Percentiles rank a stretch among this genome's conserved stretches.
phyloP scores from a whole-genome alignment of 1,140 invertebrate genomes.

The Globodera rostochiensis region DNA sequence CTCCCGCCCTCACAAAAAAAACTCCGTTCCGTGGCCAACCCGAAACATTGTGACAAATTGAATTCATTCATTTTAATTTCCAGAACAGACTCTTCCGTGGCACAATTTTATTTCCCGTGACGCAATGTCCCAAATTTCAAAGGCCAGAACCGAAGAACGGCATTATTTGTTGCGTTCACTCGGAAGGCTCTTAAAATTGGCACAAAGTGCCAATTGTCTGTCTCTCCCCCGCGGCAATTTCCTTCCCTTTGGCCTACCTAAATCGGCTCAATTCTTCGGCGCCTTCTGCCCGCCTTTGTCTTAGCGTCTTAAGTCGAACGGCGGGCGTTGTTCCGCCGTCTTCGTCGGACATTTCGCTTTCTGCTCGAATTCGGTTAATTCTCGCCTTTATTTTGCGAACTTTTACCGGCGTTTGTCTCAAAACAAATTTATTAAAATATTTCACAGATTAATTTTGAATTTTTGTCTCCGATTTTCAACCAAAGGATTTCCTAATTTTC shows the following conservation, averaged over 20 bases:
- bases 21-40: neutral
- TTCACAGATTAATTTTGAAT: too few relatives aligned
- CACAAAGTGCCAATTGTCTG: neutral
- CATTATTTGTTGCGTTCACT: neutral
- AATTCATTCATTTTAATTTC: neutral
- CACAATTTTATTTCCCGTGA: neutral
- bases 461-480: too few relatives aligned
- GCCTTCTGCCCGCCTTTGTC: neutral
- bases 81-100: too few relatives aligned
- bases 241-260: neutral
- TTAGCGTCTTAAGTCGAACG: neutral
- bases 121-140: neutral
- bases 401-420: too few relatives aligned
- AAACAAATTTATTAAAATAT: too few relatives aligned
- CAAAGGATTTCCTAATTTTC: too few relatives aligned
- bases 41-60: neutral
- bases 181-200: too few relatives aligned
- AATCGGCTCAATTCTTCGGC: neutral
- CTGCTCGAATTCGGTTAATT: too few relatives aligned
- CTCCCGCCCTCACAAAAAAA: neutral
- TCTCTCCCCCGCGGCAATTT: neutral
- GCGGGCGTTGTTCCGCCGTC: neutral
- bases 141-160: neutral
- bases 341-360: neutral
- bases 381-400: too few relatives aligned